Evolutionary conservation across 1,140 invertebrate genomes (phyloP), one percentile per base, ranked within the genome.

Genomic region (Monochamus saltuarius): DNA sequence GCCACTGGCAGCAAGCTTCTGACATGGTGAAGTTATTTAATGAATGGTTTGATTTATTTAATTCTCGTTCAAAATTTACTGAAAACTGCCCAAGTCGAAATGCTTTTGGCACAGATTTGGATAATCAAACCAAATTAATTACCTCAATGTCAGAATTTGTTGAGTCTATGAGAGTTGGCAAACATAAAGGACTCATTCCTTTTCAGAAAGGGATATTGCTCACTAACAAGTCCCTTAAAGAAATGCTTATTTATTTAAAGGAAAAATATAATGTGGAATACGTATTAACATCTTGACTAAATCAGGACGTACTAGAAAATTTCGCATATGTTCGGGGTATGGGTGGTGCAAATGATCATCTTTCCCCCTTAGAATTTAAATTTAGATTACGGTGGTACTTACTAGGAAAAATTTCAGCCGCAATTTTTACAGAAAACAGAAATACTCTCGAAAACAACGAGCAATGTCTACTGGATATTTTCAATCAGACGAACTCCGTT

Each of bases 241-340:
- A 56, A 14, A 16, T 65, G 13, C 62, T 43, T 39, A 14, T 57
- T 10, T 43, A 61, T 47, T 35, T 65, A 46, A 49, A 51, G 37
- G 9, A 37, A 19, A 56, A 43, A 38, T 65, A 58, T 38, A 17
- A 58, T 39, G 37, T 58, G 7, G 45, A 57, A 22, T 66, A 63
- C 19, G 54, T 66, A 52, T 47, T 63, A 37, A 68, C 61, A 1
- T 36, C 17, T 14, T 10, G 53, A n/a, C 37, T 68, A 11, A 68
- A 68, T 43, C 64, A 63, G 47, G 64, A 66, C 56, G 56, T 68
- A 11, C 40, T 70, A 9, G 61, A 70, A 56, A 68, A 64, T 49
- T 66, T 64, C 51, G 36, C 61, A 17, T 64, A 63, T 34, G 51
- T 68, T 1, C 16, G 62, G 47, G 61, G 59, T 54, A 67, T 66